Conservation (phyloP, 2,888 invertebrate species). For the Thysanoteuthis rhombus region DNA sequence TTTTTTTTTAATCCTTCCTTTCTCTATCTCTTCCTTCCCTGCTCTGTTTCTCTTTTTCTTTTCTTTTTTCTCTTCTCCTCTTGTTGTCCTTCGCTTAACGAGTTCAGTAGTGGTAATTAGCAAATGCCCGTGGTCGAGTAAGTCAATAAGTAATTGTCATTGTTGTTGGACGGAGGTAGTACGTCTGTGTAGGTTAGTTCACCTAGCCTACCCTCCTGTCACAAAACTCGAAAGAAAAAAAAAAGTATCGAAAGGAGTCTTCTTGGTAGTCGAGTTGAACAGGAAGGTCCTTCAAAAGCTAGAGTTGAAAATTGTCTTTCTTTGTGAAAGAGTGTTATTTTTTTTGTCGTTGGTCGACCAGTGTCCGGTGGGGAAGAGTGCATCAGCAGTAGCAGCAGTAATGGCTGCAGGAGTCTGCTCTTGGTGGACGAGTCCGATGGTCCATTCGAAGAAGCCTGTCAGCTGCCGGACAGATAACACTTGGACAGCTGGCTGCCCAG, state of each 20-base stretch:
- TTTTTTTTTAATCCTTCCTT: not conserved
- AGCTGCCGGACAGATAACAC: not conserved
- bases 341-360: not conserved
- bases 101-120: not conserved
- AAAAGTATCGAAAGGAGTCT: not conserved
- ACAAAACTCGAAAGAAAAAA: not conserved
- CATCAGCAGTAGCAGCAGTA: not conserved
- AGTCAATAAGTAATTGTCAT: not conserved
- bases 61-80: too few relatives aligned
- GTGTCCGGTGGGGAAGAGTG: not conserved
- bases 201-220: not conserved
- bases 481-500: constrained; percentile 26
- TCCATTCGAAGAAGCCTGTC: not conserved
- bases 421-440: not conserved
- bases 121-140: not conserved
- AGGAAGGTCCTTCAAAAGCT: not conserved
- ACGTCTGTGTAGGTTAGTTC: not conserved
- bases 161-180: not conserved
- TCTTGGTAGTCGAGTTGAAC: fast-evolving
- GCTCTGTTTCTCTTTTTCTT: not conserved
- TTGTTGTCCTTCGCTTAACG: not conserved
- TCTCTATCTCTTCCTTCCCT: not conserved
- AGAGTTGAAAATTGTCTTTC: not conserved
- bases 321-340: not conserved
- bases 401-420: not conserved